phyloP scores from a whole-genome alignment of 2,797 vertebrate species.

The Ctenopoma multispine region DNA sequence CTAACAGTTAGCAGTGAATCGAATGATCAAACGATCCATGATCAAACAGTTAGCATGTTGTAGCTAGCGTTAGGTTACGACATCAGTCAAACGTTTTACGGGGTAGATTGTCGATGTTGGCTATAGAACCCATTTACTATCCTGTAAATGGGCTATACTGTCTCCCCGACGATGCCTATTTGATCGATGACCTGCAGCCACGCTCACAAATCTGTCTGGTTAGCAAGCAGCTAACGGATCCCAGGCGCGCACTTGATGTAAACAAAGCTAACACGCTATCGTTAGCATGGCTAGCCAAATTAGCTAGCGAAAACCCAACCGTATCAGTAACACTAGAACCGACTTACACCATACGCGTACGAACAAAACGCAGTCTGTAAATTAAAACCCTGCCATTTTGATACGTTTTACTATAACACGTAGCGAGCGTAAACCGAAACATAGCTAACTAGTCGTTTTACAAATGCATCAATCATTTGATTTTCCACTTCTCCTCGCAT shows the following conservation, averaged over 20 bases:
- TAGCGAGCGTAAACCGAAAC: slow-evolving; percentile 48
- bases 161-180: not conserved
- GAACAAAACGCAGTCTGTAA: slow-evolving; percentile 34
- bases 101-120: slow-evolving; percentile 11
- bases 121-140: slow-evolving; percentile 33
- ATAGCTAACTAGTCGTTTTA: slow-evolving; percentile 70
- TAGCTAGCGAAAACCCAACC: slow-evolving; percentile 66
- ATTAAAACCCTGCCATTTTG: slow-evolving; percentile 23
- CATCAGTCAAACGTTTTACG: slow-evolving; percentile 50
- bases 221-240: slow-evolving; percentile 40
- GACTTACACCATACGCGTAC: slow-evolving; percentile 30
- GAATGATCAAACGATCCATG: slow-evolving; percentile 45
- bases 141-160: not conserved
- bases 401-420: slow-evolving; percentile 37
- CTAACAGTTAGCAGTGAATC: slow-evolving; percentile 19
- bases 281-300: slow-evolving; percentile 67
- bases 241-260: slow-evolving; percentile 81
- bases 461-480: slow-evolving; percentile 75
- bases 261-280: slow-evolving; percentile 81
- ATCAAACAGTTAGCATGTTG: slow-evolving; percentile 70
- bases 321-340: slow-evolving; percentile 42
- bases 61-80: slow-evolving; percentile 66
- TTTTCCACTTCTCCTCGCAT: slow-evolving; percentile 79
- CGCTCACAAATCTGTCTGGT: slow-evolving; percentile 15
- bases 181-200: not conserved